Base-by-base conservation (phyloP, 2,888 invertebrate species). In the Schizaphis graminum region DNA sequence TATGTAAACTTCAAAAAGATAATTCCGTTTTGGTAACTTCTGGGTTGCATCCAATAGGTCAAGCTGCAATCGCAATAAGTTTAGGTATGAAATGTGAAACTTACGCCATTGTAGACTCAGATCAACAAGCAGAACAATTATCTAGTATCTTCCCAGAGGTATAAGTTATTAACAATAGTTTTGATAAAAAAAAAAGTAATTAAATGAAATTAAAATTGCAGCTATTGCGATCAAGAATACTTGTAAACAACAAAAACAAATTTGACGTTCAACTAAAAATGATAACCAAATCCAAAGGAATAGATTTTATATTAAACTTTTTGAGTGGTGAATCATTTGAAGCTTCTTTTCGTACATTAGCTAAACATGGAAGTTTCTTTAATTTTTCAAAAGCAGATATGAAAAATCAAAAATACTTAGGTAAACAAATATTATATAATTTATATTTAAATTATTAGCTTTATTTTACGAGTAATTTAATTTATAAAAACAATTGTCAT, bases 321-420 rank as follows among this genome's bases (percentile, higher is more conserved):
- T 91, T 94, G 28, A 90, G 41, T 41, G 91, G 86, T 21, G 16
- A 94, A 21, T 49, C 89, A 7, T 90, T 91, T 10, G 5, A 91
- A 5, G 28, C 90, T 11, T 57, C 90, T 3, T 11, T 53, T 21
- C 49, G 86, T 1, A 21, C 86, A 0, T 5, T 53, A 0, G 41
- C 57, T 0, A 0, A 28, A 0, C 53, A 41, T 7, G 94, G 94
- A 49, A 91, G 86, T 0, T 86, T 94, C 24, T 90, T 90, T 85
- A 61, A 91, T 3, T 94, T 90, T 11, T 91, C 90, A 10, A 90
- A 94, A 26, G 53, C 85, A 7, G 94, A 94, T 41, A 90, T 94
- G 86, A 67, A 90, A 86, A 91, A 57, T 21, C 7, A 94, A 2
- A 44, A 4, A n/a, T 57, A 44, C 13, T 2, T 93, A 21, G 89